phyloP scores from a whole-genome alignment of 2,888 invertebrate genomes.

The Listrodromus nycthemerus region DNA sequence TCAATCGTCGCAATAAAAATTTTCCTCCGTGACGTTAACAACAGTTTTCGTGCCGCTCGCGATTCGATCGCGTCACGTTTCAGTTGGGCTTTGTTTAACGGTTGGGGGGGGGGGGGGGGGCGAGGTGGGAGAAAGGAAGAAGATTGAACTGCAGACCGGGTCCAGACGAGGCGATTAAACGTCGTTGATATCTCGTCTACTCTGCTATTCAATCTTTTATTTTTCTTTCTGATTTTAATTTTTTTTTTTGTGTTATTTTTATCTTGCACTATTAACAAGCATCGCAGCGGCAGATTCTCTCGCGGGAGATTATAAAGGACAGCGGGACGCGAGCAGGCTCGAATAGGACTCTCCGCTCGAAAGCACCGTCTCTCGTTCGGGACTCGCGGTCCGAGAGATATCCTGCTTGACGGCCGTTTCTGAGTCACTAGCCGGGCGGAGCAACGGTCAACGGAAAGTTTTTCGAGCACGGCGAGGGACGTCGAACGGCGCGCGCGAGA shows the following conservation, averaged over 20 bases:
- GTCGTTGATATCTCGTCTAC: conserved; percentile 6
- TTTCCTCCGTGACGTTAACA: not conserved
- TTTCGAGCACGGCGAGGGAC: conserved; percentile 65
- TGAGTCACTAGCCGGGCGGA: conserved; percentile 71
- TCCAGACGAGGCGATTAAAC: conserved; percentile 43
- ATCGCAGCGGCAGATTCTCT: not conserved
- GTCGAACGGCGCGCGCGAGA: conserved; percentile 23
- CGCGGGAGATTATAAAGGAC: conserved; percentile 20
- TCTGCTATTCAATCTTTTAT: not conserved
- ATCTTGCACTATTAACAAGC: not conserved
- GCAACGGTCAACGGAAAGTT: conserved; percentile 79
- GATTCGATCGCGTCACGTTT: conserved; percentile 6
- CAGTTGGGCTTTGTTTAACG: conserved; percentile 22
- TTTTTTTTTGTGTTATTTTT: conserved; percentile 1
- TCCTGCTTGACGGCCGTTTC: conserved; percentile 61
- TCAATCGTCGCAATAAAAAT: too few relatives aligned
- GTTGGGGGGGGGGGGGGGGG: conserved; percentile 3
- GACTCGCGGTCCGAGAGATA: conserved; percentile 17
- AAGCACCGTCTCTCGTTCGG: conserved; percentile 64
- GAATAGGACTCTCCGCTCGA: conserved; percentile 5
- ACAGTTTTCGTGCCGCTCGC: not conserved
- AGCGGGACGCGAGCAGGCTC: conserved; percentile 16
- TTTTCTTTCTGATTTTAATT: not conserved
- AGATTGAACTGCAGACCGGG: conserved; percentile 53
- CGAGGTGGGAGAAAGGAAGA: conserved; percentile 13